Base-by-base conservation (phyloP, 23 tunicate genomes). In the Corella eumyota region DNA sequence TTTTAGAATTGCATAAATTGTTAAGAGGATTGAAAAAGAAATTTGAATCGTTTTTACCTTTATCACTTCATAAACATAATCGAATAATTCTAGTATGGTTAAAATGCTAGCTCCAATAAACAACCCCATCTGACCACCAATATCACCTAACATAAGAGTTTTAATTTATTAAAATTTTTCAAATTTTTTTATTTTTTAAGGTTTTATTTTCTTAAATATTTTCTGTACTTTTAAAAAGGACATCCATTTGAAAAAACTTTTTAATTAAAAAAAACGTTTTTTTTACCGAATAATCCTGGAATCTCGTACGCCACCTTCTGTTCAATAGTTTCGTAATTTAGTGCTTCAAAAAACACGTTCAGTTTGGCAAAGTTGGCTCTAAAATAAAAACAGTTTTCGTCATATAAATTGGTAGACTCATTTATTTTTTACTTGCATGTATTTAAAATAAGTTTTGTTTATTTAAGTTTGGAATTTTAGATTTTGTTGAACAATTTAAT, bases 41-140 rank as follows among this genome's bases (percentile, higher is more conserved):
- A 53, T 53, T 53, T 13, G 15, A 15, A 9, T 51, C 23, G 23
- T 44, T 37, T 64, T 63, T 54, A 85, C 99, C 83, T 93, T 93
- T 35, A 93, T 51, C 0, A 93, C 81, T 78, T 93, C 99, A 38
- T 93, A 93, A 48, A 93, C 64, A 50, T 93, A 93, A 58, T 93
- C 95, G 34, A 93, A 76, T 19, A 93, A 65, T 50, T 93, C 99
- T 56, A 93, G 74, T 2, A 93, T 71, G 1, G 99, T 93, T 24
- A 93, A 61, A 24, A 93, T 67, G 59, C 95, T 85, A 4, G 99
- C 99, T 31, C 99, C 99, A 64, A 93, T 93, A 38, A 93, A 93
- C 47, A 93, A 61, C 22, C 99, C 99, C 99, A 93, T 93, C 57
- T 93, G 99, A 2, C 99, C 99, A 23, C 99, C 99, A 71, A 93